These are phyloP conservation scores for Silurus lanzhouensis DNA, from an alignment of 2,797 vertebrate species.

Conservation along the genomic window DNA sequence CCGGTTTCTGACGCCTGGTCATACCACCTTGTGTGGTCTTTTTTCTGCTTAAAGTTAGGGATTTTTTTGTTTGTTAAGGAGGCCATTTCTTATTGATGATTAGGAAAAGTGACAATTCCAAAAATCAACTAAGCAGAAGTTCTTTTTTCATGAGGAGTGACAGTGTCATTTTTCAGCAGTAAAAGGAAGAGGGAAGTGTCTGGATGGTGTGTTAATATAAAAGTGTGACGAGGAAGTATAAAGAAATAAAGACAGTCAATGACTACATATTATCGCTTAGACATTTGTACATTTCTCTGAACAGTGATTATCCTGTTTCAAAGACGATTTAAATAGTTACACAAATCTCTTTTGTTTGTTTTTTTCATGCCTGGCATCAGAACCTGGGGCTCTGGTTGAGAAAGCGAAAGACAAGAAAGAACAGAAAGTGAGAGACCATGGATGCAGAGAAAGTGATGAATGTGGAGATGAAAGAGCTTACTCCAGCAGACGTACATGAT, in stretches of 20 bases:
- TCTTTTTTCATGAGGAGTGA: not conserved
- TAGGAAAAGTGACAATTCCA: not conserved
- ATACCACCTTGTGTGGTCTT: not conserved
- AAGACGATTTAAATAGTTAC: not conserved
- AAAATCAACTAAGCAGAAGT: not conserved
- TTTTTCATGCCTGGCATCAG: not conserved
- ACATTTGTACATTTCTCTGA: not conserved
- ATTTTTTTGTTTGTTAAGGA: not conserved
- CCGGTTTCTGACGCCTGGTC: too few species aligned
- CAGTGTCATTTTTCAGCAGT: not conserved
- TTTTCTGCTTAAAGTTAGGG: not conserved
- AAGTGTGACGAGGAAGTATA: slow-evolving; percentile 50
- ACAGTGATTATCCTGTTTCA: not conserved
- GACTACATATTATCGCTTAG: not conserved
- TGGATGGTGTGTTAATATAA: slow-evolving; percentile 27
- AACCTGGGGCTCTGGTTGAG: not conserved
- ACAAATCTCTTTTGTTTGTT: not conserved
- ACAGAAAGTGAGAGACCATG: slow-evolving; percentile 50
- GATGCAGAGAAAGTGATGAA: slow-evolving; percentile 29
- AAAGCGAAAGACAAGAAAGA: slow-evolving; percentile 23
- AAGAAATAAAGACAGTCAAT: not conserved
- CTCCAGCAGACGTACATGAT: not conserved
- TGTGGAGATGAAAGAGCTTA: slow-evolving; percentile 69
- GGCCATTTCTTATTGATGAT: not conserved
- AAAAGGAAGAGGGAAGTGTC: slow-evolving; percentile 47